phyloP scores from a whole-genome alignment of 2,888 invertebrate species.

The Oxycera nigricornis region DNA sequence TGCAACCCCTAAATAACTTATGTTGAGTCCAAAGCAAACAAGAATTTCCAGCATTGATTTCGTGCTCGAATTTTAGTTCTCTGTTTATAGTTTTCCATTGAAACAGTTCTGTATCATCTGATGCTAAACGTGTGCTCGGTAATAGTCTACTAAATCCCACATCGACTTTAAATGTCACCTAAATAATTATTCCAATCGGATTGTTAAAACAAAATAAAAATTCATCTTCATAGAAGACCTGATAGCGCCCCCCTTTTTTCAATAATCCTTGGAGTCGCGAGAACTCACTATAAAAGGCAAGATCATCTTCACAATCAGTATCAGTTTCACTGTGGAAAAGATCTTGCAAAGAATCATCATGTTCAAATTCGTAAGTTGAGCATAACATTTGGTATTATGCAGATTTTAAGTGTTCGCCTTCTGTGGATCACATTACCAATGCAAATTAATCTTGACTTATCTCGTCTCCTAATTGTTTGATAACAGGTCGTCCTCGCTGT shows the following conservation, averaged over 20 bases:
- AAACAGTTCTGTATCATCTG: too few species aligned
- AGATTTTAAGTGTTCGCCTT: background rate
- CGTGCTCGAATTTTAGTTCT: too few species aligned
- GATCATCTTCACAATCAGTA: constrained; percentile 7
- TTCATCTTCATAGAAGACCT: background rate
- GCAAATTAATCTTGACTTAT: background rate
- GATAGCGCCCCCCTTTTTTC: background rate
- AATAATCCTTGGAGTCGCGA: background rate
- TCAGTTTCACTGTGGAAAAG: constrained; percentile 26
- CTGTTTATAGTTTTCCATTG: too few species aligned
- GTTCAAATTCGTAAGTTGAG: constrained; percentile 29
- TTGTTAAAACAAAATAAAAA: background rate
- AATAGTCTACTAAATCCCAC: too few species aligned
- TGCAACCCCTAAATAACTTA: too few species aligned
- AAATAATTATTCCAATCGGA: background rate
- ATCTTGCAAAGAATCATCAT: constrained; percentile 16
- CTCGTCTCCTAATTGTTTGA: background rate
- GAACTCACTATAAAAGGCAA: background rate
- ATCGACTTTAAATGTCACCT: constrained; percentile 3
- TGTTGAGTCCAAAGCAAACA: too few species aligned
- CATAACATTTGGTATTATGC: background rate
- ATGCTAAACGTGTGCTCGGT: too few species aligned
- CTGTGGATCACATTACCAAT: background rate
- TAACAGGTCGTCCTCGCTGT: constrained; percentile 11
- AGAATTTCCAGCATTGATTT: too few species aligned